Conservation (phyloP, 2,113 vertebrate species). For the Antechinus stuartii region DNA sequence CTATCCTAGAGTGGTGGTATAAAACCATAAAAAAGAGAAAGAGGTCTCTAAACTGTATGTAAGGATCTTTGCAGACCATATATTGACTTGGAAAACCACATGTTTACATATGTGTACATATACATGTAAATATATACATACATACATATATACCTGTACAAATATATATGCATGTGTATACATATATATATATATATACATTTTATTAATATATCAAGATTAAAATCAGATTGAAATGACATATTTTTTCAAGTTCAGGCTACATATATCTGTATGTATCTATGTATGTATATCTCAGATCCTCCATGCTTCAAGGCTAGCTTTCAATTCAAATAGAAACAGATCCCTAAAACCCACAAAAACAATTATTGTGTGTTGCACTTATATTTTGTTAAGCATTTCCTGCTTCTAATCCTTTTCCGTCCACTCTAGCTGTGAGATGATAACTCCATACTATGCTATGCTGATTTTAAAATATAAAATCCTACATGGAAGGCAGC, state of each 20-base stretch:
- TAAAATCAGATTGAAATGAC: not conserved
- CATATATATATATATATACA: too few species aligned
- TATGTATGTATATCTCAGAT: not conserved
- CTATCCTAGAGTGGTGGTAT: not conserved
- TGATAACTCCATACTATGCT: not conserved
- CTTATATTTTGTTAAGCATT: not conserved
- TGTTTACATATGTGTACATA: not conserved
- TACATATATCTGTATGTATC: not conserved
- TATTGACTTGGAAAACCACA: not conserved
- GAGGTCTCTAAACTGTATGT: not conserved
- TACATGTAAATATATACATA: too few species aligned
- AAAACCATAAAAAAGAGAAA: not conserved
- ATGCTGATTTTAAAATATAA: not conserved
- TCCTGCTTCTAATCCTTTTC: not conserved
- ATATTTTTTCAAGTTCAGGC: not conserved
- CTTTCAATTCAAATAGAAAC: not conserved
- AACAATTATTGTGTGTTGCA: not conserved
- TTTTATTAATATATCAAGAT: not conserved
- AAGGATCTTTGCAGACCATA: not conserved
- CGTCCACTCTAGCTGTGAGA: not conserved
- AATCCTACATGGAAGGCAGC: not conserved
- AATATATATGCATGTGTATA: too few species aligned
- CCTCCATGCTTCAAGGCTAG: not conserved
- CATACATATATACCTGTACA: too few species aligned
- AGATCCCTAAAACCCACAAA: not conserved